These are phyloP conservation scores for Pteropus rufus DNA, from an alignment of 2,797 vertebrate genomes.

Conservation along the genomic window DNA sequence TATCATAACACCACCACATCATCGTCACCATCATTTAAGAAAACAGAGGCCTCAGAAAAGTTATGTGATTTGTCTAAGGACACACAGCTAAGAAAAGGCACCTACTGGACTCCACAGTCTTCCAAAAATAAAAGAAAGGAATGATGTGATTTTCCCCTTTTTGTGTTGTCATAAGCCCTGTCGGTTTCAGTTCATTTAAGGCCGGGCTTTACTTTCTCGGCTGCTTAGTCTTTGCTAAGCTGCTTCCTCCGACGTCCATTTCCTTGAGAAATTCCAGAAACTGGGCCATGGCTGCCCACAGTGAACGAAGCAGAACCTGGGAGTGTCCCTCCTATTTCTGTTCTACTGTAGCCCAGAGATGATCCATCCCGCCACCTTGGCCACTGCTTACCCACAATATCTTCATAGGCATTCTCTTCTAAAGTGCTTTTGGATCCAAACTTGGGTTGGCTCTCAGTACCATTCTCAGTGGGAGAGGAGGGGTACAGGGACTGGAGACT, in stretches of 20 bases:
- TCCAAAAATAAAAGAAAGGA: background rate
- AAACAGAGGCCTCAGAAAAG: background rate
- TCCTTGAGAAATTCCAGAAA: background rate
- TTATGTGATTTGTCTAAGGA: background rate
- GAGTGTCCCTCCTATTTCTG: background rate
- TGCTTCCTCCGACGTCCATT: background rate
- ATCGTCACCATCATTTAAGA: background rate
- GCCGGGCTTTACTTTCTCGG: background rate
- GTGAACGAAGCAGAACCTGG: background rate
- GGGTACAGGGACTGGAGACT: constrained; percentile 91
- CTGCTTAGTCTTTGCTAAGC: background rate
- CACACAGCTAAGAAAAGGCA: background rate
- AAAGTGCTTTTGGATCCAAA: constrained; percentile 96
- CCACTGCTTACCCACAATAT: constrained; percentile 94
- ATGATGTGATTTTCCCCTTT: background rate
- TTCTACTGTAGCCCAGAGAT: background rate
- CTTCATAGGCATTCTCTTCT: constrained; percentile 99
- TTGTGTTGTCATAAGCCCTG: background rate
- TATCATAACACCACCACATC: background rate
- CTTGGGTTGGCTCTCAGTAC: constrained; percentile 89
- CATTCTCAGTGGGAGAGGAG: constrained; percentile 93
- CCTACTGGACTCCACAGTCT: background rate
- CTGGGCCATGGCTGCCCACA: background rate
- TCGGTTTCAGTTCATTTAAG: background rate
- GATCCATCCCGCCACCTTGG: background rate